Percentiles rank a stretch among this genome's conserved stretches.
Conservation (phyloP, 1,140 invertebrate genomes). For the Lordiphosa mommai region DNA sequence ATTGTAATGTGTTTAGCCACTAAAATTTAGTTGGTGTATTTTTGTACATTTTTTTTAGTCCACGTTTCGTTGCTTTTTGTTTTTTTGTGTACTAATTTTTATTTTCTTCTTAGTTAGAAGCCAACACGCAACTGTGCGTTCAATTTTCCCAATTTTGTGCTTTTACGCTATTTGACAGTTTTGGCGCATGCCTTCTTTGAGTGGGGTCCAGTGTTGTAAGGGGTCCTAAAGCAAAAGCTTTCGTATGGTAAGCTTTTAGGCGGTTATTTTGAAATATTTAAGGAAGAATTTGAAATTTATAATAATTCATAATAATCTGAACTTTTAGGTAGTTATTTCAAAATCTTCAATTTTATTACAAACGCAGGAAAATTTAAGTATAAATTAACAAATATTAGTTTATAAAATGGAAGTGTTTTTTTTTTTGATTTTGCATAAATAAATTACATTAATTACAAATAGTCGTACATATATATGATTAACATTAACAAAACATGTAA, state of each 20-base stretch:
- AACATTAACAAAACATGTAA: background rate
- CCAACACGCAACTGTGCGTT: slow-evolving; percentile 60
- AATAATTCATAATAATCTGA: too few species aligned
- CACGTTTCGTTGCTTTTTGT: slow-evolving; percentile 16
- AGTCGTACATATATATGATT: slow-evolving; percentile 36
- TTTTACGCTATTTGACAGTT: slow-evolving; percentile 33
- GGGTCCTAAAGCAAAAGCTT: too few species aligned
- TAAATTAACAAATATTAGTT: slow-evolving; percentile 41
- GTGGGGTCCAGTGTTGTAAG: slow-evolving; percentile 23
- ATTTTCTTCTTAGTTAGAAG: slow-evolving; percentile 37
- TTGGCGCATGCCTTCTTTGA: slow-evolving; percentile 53
- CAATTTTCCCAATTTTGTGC: slow-evolving; percentile 55
- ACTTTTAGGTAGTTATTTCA: slow-evolving; percentile 21
- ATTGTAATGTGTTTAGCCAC: too few species aligned
- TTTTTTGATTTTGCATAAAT: slow-evolving; percentile 57
- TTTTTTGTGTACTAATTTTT: slow-evolving; percentile 17
- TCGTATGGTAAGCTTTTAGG: slow-evolving; percentile 30
- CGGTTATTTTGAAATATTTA: slow-evolving; percentile 17
- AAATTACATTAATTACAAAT: slow-evolving; percentile 59
- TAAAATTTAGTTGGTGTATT: slow-evolving; percentile 2
- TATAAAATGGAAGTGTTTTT: slow-evolving; percentile 46
- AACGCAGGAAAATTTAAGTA: slow-evolving; percentile 42
- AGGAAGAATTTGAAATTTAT: too few species aligned
- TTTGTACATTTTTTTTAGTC: slow-evolving; percentile 1
- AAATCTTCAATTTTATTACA: slow-evolving; percentile 32